Conservation (phyloP, 2,797 vertebrate genomes). For the Hapalemur alaotrensis region DNA sequence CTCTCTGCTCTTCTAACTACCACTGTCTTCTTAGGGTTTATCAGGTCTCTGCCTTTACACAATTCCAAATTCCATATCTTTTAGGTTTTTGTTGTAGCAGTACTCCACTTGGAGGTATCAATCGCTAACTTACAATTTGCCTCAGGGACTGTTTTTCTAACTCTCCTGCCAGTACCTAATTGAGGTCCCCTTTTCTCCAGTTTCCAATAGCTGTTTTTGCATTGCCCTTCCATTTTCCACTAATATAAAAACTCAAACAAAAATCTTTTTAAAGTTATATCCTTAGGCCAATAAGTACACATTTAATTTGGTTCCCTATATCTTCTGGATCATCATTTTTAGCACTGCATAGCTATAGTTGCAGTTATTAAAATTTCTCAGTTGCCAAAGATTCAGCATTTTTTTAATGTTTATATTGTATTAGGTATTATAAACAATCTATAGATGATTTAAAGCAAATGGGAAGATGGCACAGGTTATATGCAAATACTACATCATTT, state of each 20-base stretch:
- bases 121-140: not conserved
- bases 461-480: not conserved
- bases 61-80: not conserved
- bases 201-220: not conserved
- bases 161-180: not conserved
- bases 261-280: constrained; percentile 19
- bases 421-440: not conserved
- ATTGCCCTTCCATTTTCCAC: not conserved
- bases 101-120: not conserved
- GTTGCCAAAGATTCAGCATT: not conserved
- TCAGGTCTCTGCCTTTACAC: not conserved
- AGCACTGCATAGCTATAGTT: not conserved
- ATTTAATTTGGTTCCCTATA: constrained; percentile 33
- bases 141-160: not conserved
- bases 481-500: not conserved
- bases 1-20: not conserved
- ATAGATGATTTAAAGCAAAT: not conserved
- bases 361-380: constrained; percentile 36
- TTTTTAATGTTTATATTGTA: not conserved
- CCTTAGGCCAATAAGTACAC: constrained; percentile 24
- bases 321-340: not conserved
- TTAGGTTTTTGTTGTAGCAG: not conserved
- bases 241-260: not conserved
- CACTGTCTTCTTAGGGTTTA: not conserved
- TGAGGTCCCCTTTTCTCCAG: not conserved